Base-by-base conservation (phyloP, 2,888 invertebrate genomes). In the Perizoma affinitatum region DNA sequence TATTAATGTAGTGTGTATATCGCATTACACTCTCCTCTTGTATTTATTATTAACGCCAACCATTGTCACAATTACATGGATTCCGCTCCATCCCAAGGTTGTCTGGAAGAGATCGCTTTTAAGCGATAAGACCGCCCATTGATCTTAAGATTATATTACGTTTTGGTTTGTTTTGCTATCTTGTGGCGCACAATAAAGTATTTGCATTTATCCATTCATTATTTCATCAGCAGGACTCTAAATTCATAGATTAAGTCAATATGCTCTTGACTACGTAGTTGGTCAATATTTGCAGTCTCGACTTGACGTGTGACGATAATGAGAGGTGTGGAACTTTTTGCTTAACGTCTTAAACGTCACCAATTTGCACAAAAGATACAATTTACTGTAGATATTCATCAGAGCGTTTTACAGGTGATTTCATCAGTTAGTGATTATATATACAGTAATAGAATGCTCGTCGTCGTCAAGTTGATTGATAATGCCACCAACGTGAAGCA, bases 261-360 rank as follows among this genome's bases (percentile, higher is more conserved):
- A 72, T 73, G 68, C 68, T 71, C 67, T 70, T 69, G 67, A 74
- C 78, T 79, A 84, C 86, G 84, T 85, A 78, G 75, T 70, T 65
- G 22, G 79, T 77, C 78, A 87, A 88, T 85, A 87, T 90, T 89
- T 86, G 80, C 63, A 22, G 35, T 52, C 65, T 75, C 72, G 66
- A 66, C 66, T 80, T 83, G 84, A 88, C 87, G 87, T 85, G 82
- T 72, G 58, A 58, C 59, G 60, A 61, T 67, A 72, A 69, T 69
- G 70, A 80, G 82, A 88, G 87, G 88, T 68, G 88, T 87, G 89
- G 88, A 89, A 89, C 77, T 83, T 90, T 90, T 88, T 79, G 75
- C 80, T 69, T 55, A 43, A 63, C 33, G 54, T 66, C 45, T 45
- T 36, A 58, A 78, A 85, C 88, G 90, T 87, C 86, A 88, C 70